Base-by-base conservation (phyloP, 2,888 invertebrate species). In the Taphrorychus bicolor region DNA sequence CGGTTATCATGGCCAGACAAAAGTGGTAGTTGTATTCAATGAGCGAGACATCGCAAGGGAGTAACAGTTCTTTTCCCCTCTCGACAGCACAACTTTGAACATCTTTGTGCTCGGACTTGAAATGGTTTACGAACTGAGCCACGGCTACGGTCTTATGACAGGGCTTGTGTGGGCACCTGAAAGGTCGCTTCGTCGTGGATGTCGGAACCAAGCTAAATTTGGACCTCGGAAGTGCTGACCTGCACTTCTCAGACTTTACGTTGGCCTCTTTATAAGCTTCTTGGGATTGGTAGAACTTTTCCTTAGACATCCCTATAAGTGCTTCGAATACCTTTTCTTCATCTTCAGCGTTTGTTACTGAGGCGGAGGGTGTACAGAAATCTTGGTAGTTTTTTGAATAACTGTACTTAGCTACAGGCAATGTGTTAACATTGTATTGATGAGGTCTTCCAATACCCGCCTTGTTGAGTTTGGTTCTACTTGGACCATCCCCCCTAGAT, bases 61-160 rank as follows among this genome's bases (percentile, higher is more conserved):
- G 62, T 11, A 72, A 61, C 5, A 79, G 59, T 60, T 78, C 78
- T 64, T 76, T 75, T 5, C 77, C 77, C 22, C 78, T 71, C 70
- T 76, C 76, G 1, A 77, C 66, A 1, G 70, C 52, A 57, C 72
- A 77, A 21, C 73, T 74, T 17, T 66, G 75, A 4, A 82, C 76
- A 5, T 78, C 74, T n/a, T 73, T 62, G 68, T 82, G 82, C 42
- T 81, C 81, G 59, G 77, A 77, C 62, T 77, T 77, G 69, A 80
- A 82, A 66, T 82, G 82, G 52, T 73, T 74, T 9, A 76, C 72
- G 62, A 81, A 79, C 2, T 80, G 76, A 11, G 78, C 78, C 19
- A 78, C 68, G 0, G 80, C 78, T 14, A 82, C 76, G 23, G 79
- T 76, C 71, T 79, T 80, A 42, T 75, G 73, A 68, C 82, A 82